A percentile compares a stretch with the other conserved stretches of the same genome.
phyloP scores from a whole-genome alignment of 1,140 invertebrate species.

The Varroa destructor region DNA sequence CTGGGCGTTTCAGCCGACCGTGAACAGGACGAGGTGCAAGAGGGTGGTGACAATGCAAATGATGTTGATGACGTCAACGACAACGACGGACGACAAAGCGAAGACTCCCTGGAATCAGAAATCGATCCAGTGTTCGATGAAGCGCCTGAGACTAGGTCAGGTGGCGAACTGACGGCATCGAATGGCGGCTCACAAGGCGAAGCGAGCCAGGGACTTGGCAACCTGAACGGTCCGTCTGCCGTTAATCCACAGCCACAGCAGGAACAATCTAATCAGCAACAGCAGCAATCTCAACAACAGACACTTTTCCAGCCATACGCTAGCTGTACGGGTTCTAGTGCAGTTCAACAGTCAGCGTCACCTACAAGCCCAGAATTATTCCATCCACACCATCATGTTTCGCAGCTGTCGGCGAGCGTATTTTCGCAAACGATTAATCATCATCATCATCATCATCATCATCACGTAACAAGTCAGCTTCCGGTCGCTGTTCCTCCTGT shows the following conservation, averaged over 20 bases:
- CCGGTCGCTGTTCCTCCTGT: not conserved
- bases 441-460: not conserved
- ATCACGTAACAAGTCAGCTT: not conserved
- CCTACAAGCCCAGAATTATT: too few species aligned
- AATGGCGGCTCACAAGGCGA: too few species aligned
- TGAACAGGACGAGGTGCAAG: not conserved
- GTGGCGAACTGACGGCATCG: too few species aligned
- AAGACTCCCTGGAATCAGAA: slow-evolving; percentile 21
- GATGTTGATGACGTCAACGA: too few species aligned
- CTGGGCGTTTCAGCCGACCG: too few species aligned
- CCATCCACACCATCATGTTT: too few species aligned
- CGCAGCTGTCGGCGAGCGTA: too few species aligned
- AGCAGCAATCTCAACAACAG: slow-evolving; percentile 7
- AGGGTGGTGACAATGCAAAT: not conserved
- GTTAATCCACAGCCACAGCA: not conserved
- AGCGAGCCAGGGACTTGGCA: too few species aligned
- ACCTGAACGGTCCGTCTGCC: too few species aligned
- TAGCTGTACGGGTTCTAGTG: not conserved
- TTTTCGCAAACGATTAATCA: too few species aligned
- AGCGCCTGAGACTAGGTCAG: not conserved
- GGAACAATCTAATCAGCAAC: not conserved
- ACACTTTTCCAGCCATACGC: slow-evolving; percentile 24
- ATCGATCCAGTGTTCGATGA: slow-evolving; percentile 20
- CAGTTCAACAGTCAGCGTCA: too few species aligned
- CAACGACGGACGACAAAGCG: slow-evolving; percentile 4